These are phyloP conservation scores for Nebria ingens DNA, from an alignment of 1,140 invertebrate genomes.

Conservation along the genomic window DNA sequence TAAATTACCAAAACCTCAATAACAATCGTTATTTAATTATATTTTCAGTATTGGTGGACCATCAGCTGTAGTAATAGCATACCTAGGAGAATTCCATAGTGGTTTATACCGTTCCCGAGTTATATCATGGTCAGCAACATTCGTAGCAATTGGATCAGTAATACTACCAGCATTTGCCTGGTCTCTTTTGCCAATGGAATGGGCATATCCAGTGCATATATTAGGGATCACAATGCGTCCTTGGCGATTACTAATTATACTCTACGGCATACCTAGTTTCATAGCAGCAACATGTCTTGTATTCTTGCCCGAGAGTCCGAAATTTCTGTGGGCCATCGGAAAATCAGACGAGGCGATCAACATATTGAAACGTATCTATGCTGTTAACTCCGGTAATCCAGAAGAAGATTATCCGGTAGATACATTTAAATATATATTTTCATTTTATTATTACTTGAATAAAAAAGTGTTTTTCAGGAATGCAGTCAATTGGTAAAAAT, in stretches of 20 bases:
- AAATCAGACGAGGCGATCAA: constrained; percentile 43
- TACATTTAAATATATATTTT: not conserved
- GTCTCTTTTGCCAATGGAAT: constrained; percentile 46
- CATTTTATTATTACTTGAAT: too few relatives aligned
- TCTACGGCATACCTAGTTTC: constrained; percentile 46
- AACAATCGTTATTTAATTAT: too few relatives aligned
- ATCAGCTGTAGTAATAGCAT: constrained; percentile 52
- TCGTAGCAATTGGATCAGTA: constrained; percentile 54
- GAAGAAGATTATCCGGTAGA: constrained; percentile 52
- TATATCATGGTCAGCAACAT: constrained; percentile 49
- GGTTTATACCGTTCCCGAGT: constrained; percentile 31
- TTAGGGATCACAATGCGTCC: constrained; percentile 37
- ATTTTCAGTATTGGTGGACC: constrained; percentile 48
- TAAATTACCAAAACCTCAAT: too few relatives aligned
- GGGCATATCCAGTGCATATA: constrained; percentile 18
- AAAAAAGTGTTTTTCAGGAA: too few relatives aligned
- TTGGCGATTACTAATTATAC: constrained; percentile 52
- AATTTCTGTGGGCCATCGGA: constrained; percentile 53
- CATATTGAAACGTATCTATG: constrained; percentile 44
- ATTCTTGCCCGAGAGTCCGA: constrained; percentile 57
- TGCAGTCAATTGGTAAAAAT: too few relatives aligned
- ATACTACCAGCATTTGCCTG: constrained; percentile 56
- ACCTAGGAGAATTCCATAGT: constrained; percentile 56
- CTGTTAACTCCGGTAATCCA: constrained; percentile 46
- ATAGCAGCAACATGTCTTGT: constrained; percentile 40